Base-by-base conservation (phyloP, 2,113 vertebrate species). In the Lucifuga dentata region DNA sequence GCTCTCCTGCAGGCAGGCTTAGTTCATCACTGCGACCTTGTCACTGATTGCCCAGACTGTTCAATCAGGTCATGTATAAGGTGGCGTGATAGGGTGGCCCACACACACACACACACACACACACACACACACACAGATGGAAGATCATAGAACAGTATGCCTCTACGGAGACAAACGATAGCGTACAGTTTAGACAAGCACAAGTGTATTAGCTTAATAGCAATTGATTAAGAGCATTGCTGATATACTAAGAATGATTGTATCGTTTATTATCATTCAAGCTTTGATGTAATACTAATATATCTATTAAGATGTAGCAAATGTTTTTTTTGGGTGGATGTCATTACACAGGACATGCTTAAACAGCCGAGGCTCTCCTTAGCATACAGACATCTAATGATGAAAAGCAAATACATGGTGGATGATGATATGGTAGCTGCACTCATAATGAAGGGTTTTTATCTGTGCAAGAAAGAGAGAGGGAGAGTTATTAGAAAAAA, bases 11-110 rank as follows among this genome's bases (percentile, higher is more conserved):
- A 38, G 50, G 56, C 63, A 51, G 44, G 40, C 29, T 65, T 57
- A 43, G 57, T 67, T 52, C 56, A 56, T 62, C 16, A 8, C 5
- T 59, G 46, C 77, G 76, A 89, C 73, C 81, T 86, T 86, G 80
- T 86, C 17, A n/a, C n/a, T n/a, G n/a, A n/a, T n/a, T n/a, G 17
- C 78, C 76, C 49, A 69, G 67, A 53, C 35, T 5, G 39, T 53
- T 50, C 44, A 15, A 60, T 76, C 60, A 62, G 50, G 24, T 72
- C 72, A 58, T 69, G 56, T 76, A 53, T 58, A 50, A 59, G 52
- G 38, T 56, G 39, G 39, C 6, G 23, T 57, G 72, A 68, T 64
- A 67, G 19, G 43, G 7, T 68, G 60, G 57, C 65, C 56, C 24
- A 53, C 24, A 17, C 41, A 32, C 24, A 38, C 38, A 41, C 17